These are phyloP conservation scores for Dryomyza anilis DNA, from an alignment of 2,888 invertebrate species.

Conservation along the genomic window DNA sequence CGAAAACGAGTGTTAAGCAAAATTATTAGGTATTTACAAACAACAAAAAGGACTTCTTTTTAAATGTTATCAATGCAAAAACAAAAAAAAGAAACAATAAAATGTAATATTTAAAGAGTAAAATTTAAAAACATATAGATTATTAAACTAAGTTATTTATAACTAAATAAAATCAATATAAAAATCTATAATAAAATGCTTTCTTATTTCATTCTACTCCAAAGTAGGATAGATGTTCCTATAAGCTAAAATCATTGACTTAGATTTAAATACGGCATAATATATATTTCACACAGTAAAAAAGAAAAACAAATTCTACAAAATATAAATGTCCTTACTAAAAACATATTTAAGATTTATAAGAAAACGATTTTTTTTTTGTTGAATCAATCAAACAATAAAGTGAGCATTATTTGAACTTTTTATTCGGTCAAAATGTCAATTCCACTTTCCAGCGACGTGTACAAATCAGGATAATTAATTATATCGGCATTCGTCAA, in stretches of 20 bases:
- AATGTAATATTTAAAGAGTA: slow-evolving; percentile 33
- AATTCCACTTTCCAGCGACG: slow-evolving; percentile 42
- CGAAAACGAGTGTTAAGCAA: slow-evolving; percentile 26
- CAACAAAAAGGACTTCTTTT: slow-evolving; percentile 40
- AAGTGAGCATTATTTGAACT: not conserved
- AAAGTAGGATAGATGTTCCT: not conserved
- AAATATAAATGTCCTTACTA: not conserved
- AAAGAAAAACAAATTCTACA: too few relatives aligned
- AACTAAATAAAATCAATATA: slow-evolving; percentile 58
- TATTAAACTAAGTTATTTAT: slow-evolving; percentile 61
- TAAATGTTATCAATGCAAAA: slow-evolving; percentile 36
- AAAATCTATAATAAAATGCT: slow-evolving; percentile 32
- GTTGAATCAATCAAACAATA: not conserved
- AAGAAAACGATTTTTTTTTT: not conserved
- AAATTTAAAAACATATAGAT: slow-evolving; percentile 51
- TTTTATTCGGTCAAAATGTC: slow-evolving; percentile 34
- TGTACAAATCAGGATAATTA: slow-evolving; percentile 52
- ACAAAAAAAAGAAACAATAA: slow-evolving; percentile 36
- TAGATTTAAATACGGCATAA: not conserved
- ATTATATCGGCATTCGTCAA: slow-evolving; percentile 55
- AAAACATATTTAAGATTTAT: not conserved
- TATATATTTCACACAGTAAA: not conserved
- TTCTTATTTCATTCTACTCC: not conserved
- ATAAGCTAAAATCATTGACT: not conserved
- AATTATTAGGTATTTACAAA: slow-evolving; percentile 39